Evolutionary conservation across 2,113 vertebrate species (phyloP).

Genomic region (Antigone vipio): DNA sequence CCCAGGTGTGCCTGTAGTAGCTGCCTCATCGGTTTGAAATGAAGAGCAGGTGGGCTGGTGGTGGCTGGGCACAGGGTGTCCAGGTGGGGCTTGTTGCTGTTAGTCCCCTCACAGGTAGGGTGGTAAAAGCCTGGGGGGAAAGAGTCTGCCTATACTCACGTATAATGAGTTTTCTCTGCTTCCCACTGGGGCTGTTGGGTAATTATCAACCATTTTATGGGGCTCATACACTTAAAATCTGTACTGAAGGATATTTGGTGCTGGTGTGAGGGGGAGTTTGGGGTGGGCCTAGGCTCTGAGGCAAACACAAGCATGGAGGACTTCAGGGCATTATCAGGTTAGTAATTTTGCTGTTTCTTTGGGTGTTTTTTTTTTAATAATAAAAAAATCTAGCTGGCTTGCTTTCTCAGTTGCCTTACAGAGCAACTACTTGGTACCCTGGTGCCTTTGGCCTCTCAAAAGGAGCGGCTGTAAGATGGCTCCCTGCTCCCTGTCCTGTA

Average conservation of each 20-base stretch:
- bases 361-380: background rate
- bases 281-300: rapidly evolving
- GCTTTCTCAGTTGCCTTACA: background rate
- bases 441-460: too few species aligned
- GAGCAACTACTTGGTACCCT: rapidly evolving
- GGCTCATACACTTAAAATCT: rapidly evolving
- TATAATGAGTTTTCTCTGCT: background rate
- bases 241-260: rapidly evolving
- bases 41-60: background rate
- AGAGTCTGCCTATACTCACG: rapidly evolving
- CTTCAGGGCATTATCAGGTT: background rate
- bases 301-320: rapidly evolving
- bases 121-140: background rate
- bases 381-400: rapidly evolving
- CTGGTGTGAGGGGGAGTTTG: rapidly evolving
- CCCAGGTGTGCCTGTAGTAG: background rate
- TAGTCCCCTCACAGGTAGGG: too few species aligned
- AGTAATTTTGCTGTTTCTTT: background rate
- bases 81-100: background rate
- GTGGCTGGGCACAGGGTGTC: too few species aligned
- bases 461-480: too few species aligned
- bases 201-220: background rate
- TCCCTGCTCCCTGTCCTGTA: background rate
- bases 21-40: rapidly evolving
- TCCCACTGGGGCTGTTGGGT: background rate